Percentiles rank a stretch among this genome's conserved stretches.
Evolutionary conservation across 1,140 invertebrate genomes (phyloP).

Genomic region (Cryptotermes secundus): DNA sequence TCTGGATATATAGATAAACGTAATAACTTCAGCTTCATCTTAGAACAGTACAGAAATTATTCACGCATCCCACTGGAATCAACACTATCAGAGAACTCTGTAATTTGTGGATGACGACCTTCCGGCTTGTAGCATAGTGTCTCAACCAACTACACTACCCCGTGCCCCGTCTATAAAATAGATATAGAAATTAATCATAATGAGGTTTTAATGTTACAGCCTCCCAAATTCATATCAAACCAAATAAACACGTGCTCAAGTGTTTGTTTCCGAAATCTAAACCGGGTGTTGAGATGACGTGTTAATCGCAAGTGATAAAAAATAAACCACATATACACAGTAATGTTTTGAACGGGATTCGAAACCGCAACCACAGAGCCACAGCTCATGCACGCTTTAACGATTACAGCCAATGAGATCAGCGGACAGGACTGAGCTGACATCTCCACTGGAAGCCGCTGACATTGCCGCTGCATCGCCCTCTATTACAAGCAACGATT

Average conservation of each 20-base stretch:
- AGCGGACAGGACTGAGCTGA: background rate
- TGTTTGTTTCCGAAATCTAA: background rate
- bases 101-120: too few relatives aligned
- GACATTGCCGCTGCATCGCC: background rate
- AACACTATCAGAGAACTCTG: too few relatives aligned
- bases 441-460: background rate
- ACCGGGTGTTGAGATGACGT: background rate
- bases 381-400: background rate
- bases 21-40: too few relatives aligned
- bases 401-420: background rate
- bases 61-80: too few relatives aligned
- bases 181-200: too few relatives aligned
- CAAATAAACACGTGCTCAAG: background rate
- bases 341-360: background rate
- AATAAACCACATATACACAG: slow-evolving; percentile 16
- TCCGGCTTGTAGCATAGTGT: too few relatives aligned
- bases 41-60: too few relatives aligned
- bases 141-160: too few relatives aligned
- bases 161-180: too few relatives aligned
- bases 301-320: slow-evolving; percentile 3
- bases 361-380: slow-evolving; percentile 7
- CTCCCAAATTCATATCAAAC: too few relatives aligned
- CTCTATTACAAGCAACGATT: background rate
- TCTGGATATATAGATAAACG: too few relatives aligned
- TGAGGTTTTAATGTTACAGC: too few relatives aligned